Base-by-base conservation (phyloP, 2,797 vertebrate genomes). In the Sebastes dallii region DNA sequence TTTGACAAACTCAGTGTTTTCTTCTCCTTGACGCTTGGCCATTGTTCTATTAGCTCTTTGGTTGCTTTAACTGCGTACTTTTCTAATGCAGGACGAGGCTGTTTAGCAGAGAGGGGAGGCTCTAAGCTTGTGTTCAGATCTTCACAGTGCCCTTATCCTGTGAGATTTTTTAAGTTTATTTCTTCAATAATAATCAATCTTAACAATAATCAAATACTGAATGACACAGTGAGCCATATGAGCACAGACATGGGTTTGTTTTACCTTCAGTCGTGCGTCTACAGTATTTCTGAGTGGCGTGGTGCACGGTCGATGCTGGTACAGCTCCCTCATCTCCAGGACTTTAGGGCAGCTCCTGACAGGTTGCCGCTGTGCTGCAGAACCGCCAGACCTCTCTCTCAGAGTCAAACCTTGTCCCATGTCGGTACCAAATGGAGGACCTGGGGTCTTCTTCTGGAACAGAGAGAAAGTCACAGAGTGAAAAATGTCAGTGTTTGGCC, bases 291-390 rank as follows among this genome's bases (percentile, higher is more conserved):
- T 96, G 46, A 96, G 77, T 2, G 83, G 78, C 1, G 78, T 76
- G 61, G 80, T 86, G 75, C 98, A 86, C 8, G 96, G 92, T 52
- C 92, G 75, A 34, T 98, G 95, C 74, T 96, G 96, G 67, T 93
- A 90, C 0, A 99, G 91, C 77, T 97, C 95, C n/a, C 96, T 97
- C n/a, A 97, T 90, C 84, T 96, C 95, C 34, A 99, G 91, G 8
- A 96, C 95, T 1, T 93, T 87, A 14, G 98, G 98, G 78, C 95
- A 96, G 86, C 92, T 96, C 46, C 65, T 84, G n/a, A 96, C 42
- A 1, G 92, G 88, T 22, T 25, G 72, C 25, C 1, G 66, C 32
- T 69, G 18, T 77, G 79, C 16, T 72, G 64, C 16, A 11, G 56
- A 82, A 0, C 14, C 30, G 16, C 5, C 30, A 6, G 88, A 73